These are phyloP conservation scores for Pseudomugil gertrudae DNA, from an alignment of 2,797 vertebrate genomes.

Conservation along the genomic window DNA sequence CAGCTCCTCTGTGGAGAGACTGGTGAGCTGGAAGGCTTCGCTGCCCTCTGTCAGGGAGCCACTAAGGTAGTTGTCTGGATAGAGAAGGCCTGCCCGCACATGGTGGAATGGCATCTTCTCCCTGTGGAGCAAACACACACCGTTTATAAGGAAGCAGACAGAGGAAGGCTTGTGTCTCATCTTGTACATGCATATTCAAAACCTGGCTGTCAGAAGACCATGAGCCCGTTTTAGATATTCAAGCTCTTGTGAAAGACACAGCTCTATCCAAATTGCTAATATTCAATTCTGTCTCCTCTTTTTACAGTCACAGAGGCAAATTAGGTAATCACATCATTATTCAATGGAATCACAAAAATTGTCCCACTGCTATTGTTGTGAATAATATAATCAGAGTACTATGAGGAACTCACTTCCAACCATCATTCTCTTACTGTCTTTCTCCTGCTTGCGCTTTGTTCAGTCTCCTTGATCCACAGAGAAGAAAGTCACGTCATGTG, in stretches of 20 bases:
- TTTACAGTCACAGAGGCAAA: slow-evolving; percentile 60
- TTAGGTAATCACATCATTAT: slow-evolving; percentile 73
- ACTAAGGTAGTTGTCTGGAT: slow-evolving; percentile 96
- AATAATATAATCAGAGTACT: slow-evolving; percentile 44
- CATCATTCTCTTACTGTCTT: slow-evolving; percentile 20
- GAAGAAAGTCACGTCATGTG: slow-evolving; percentile 47
- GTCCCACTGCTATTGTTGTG: slow-evolving; percentile 50
- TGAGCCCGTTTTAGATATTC: slow-evolving; percentile 60
- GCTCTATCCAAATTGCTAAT: slow-evolving; percentile 61
- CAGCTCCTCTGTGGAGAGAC: slow-evolving; percentile 93
- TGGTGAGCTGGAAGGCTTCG: slow-evolving; percentile 92
- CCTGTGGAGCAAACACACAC: slow-evolving; percentile 73
- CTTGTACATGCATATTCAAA: slow-evolving; percentile 2
- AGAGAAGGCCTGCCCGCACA: slow-evolving; percentile 93
- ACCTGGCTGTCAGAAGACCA: background rate
- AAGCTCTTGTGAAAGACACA: slow-evolving; percentile 44
- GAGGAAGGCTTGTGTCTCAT: slow-evolving; percentile 13
- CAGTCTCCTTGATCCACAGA: slow-evolving; percentile 22
- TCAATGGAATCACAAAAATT: slow-evolving; percentile 56
- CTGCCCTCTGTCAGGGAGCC: slow-evolving; percentile 90
- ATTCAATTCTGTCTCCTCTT: slow-evolving; percentile 48
- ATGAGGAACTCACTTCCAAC: slow-evolving; percentile 23
- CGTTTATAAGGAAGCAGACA: slow-evolving; percentile 34
- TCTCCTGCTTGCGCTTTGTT: slow-evolving; percentile 31
- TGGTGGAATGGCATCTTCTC: slow-evolving; percentile 98